phyloP scores from a whole-genome alignment of 2,888 invertebrate genomes.

The Notodromas monacha region DNA sequence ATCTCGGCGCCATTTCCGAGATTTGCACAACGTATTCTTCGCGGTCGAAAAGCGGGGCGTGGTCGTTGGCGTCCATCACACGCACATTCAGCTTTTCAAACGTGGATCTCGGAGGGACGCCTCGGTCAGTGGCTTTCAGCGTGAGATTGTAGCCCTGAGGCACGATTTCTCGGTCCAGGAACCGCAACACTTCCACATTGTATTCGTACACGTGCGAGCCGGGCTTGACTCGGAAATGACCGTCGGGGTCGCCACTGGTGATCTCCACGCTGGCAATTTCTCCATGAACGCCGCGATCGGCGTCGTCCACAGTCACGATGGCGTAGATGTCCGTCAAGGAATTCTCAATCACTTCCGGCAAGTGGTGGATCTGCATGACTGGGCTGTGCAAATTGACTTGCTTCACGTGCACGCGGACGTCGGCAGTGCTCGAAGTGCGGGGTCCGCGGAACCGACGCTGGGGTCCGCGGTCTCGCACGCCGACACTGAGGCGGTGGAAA shows the following conservation, averaged over 20 bases:
- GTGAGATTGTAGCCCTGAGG: constrained; percentile 59
- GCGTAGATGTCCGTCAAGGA: constrained; percentile 54
- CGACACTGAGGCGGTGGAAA: constrained; percentile 36
- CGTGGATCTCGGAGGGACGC: constrained; percentile 37
- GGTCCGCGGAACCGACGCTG: constrained; percentile 17
- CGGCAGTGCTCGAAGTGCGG: constrained; percentile 7
- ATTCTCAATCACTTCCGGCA: constrained; percentile 46
- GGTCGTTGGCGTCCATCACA: constrained; percentile 46
- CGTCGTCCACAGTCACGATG: constrained; percentile 47
- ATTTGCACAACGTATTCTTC: constrained; percentile 57
- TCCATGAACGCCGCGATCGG: constrained; percentile 51
- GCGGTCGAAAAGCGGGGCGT: constrained; percentile 52
- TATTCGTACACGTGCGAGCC: constrained; percentile 18
- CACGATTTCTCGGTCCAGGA: constrained; percentile 39
- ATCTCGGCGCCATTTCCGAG: constrained; percentile 54
- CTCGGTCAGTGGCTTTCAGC: constrained; percentile 46
- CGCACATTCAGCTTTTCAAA: constrained; percentile 48
- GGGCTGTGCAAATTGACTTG: constrained; percentile 60
- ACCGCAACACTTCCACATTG: constrained; percentile 39
- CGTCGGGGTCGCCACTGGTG: constrained; percentile 58
- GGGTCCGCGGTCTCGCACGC: constrained; percentile 53
- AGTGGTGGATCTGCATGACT: constrained; percentile 39
- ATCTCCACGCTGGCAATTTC: constrained; percentile 46
- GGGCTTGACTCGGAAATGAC: constrained; percentile 43
- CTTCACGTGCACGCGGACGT: constrained; percentile 26